Base-by-base conservation (phyloP, 2,113 vertebrate genomes). In the Paedocypris sp. region DNA sequence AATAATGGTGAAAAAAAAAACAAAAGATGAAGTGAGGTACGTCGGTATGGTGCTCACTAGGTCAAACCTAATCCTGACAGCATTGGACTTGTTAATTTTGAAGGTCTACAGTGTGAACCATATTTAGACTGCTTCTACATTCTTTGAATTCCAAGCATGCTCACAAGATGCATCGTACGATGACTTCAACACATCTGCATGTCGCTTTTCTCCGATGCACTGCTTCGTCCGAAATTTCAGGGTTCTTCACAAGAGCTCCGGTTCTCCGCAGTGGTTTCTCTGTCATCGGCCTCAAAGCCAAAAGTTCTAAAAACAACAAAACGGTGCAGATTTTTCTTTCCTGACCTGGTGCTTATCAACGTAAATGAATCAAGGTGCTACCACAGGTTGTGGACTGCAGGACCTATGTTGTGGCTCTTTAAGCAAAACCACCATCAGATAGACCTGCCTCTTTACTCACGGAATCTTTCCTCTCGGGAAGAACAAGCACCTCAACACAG, bases 301-400 rank as follows among this genome's bases (percentile, higher is more conserved):
- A 72, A 64, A 41, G 67, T 68, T 75, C 62, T 62, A 68, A 69
- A 23, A 43, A 54, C 60, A 67, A 28, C 59, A 54, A 76, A 79
- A 77, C 16, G 71, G 78, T 80, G 78, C 79, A 76, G n/a, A n/a
- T 80, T 72, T 73, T 68, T 64, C 65, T 73, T 75, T 67, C 53
- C 67, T 56, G 74, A 84, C 68, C 76, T 83, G 86, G 86, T 88
- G 86, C 86, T 88, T 78, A 81, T 73, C 65, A 75, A 75, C 66
- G 75, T 74, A 78, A 80, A 60, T n/a, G n/a, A n/a, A 57, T 66
- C 77, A 75, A 73, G 86, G 86, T 88, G 86, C 86, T 88, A 87
- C 75, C 69, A 76, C 62, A 60, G 43, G 57, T 61, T 66, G 73
- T 79, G 76, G 79, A 75, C 77, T 52, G 69, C 68, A 67, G 48